Percentiles rank a stretch among this genome's conserved stretches.
Evolutionary conservation across 2,797 vertebrate genomes (phyloP).

Genomic region (Notolabrus celidotus): DNA sequence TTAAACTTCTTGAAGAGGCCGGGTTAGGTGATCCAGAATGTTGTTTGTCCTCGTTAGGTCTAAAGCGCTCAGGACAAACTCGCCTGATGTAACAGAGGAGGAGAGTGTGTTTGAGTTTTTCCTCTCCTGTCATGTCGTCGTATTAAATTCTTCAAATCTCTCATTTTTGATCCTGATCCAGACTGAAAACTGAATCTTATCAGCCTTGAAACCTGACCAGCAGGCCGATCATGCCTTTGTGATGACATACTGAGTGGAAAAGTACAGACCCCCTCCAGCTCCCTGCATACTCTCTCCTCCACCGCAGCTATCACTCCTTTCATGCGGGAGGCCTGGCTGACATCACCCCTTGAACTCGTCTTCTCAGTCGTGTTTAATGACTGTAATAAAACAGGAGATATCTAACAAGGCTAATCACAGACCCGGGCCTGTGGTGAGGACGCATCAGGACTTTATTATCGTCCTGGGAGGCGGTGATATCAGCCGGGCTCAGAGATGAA

Average conservation of each 20-base stretch:
- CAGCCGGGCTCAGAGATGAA: slow-evolving; percentile 59
- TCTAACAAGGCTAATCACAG: slow-evolving; percentile 71
- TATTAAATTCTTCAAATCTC: slow-evolving; percentile 23
- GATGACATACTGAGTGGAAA: slow-evolving; percentile 81
- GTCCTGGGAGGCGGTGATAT: slow-evolving; percentile 78
- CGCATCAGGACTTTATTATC: slow-evolving; percentile 75
- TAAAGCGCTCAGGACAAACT: slow-evolving; percentile 12
- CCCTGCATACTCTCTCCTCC: slow-evolving; percentile 68
- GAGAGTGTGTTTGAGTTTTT: slow-evolving; percentile 33
- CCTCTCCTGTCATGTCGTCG: slow-evolving; percentile 27
- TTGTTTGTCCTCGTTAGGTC: not conserved
- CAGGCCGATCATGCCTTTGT: slow-evolving; percentile 75
- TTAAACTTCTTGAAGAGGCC: not conserved
- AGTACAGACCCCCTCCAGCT: slow-evolving; percentile 76
- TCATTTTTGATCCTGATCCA: slow-evolving; percentile 51
- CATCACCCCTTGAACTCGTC: slow-evolving; percentile 73
- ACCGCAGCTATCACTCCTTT: slow-evolving; percentile 73
- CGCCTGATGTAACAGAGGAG: slow-evolving; percentile 28
- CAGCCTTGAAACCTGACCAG: slow-evolving; percentile 73
- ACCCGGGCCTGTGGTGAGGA: slow-evolving; percentile 61
- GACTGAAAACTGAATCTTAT: slow-evolving; percentile 67
- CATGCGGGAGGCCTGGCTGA: slow-evolving; percentile 76
- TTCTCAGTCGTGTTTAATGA: slow-evolving; percentile 69
- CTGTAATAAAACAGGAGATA: slow-evolving; percentile 72
- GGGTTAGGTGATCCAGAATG: not conserved